Conservation (phyloP, 1,140 invertebrate genomes). For the Oscheius sp. region DNA sequence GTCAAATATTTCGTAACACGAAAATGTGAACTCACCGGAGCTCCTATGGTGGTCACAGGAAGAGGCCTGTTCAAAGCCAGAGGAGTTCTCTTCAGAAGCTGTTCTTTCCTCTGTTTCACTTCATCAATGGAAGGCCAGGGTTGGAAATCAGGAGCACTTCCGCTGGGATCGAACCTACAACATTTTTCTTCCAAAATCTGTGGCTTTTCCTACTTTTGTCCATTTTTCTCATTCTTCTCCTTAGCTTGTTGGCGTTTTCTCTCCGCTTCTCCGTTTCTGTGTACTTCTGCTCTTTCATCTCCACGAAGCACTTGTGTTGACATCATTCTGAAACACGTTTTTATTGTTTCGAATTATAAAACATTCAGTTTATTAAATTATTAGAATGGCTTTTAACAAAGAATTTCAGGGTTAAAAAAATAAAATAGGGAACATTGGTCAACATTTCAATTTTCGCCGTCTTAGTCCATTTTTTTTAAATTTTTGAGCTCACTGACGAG, state of each 20-base stretch:
- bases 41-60: not conserved
- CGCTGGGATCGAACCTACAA: not conserved
- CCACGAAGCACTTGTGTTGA: not conserved
- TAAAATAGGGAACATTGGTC: too few relatives aligned
- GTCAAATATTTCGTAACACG: too few relatives aligned
- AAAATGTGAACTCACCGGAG: too few relatives aligned
- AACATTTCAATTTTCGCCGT: too few relatives aligned
- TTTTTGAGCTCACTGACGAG: too few relatives aligned
- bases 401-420: too few relatives aligned
- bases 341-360: too few relatives aligned
- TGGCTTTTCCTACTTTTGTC: not conserved
- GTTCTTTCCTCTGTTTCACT: conserved; percentile 6
- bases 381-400: too few relatives aligned
- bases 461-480: too few relatives aligned
- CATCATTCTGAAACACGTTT: not conserved
- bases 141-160: conserved; percentile 29
- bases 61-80: not conserved
- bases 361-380: too few relatives aligned
- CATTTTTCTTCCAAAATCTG: not conserved
- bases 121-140: conserved; percentile 43
- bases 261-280: not conserved
- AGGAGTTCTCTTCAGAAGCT: conserved; percentile 7
- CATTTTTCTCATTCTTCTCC: not conserved
- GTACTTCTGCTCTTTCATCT: not conserved
- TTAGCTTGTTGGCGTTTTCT: not conserved